Conservation (phyloP, 2,113 vertebrate genomes). For the Coturnix japonica region DNA sequence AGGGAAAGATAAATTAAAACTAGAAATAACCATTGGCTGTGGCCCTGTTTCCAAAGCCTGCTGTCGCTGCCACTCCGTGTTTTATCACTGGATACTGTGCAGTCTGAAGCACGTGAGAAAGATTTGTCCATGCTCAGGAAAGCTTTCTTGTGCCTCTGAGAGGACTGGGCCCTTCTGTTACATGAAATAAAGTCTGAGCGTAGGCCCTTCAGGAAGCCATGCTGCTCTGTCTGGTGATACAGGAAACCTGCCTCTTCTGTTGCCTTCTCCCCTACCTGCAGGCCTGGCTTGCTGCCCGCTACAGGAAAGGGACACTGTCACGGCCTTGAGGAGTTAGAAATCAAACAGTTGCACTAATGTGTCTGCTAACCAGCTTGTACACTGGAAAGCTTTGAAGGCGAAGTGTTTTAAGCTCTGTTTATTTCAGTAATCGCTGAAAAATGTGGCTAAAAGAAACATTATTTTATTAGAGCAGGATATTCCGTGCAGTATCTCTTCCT, state of each 20-base stretch:
- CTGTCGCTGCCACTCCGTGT: background rate
- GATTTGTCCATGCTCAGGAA: background rate
- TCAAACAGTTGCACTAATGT: too few species aligned
- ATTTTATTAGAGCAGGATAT: background rate
- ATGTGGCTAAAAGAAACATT: background rate
- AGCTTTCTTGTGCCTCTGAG: background rate
- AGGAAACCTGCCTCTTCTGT: background rate
- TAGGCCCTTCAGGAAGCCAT: background rate
- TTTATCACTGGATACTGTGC: background rate
- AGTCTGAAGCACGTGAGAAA: background rate
- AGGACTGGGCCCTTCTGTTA: background rate
- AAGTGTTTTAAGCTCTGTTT: background rate
- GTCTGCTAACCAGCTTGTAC: background rate
- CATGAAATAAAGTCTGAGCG: background rate
- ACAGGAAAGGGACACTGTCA: too few species aligned
- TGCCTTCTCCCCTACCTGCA: background rate
- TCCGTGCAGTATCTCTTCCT: background rate
- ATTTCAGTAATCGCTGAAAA: background rate
- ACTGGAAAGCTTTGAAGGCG: background rate
- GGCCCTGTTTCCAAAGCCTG: background rate
- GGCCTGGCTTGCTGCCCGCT: background rate
- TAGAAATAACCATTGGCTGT: slow-evolving; percentile 1
- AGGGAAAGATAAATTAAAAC: background rate
- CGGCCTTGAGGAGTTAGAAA: too few species aligned
- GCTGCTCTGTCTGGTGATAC: background rate